phyloP scores from a whole-genome alignment of 2,888 invertebrate genomes.

The Phyllotreta cruciferae region DNA sequence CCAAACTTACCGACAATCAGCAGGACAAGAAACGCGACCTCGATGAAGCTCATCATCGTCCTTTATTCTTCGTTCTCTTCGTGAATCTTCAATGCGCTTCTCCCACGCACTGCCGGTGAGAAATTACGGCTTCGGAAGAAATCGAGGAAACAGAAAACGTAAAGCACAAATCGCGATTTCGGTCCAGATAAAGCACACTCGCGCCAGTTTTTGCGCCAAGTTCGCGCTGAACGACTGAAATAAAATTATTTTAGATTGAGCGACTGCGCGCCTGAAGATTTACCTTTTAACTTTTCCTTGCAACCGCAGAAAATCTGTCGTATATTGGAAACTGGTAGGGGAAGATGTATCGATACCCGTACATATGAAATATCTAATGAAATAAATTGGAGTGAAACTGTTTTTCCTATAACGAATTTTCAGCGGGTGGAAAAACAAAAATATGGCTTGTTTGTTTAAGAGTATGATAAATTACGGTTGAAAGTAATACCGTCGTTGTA shows the following conservation, averaged over 20 bases:
- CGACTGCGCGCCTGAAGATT: constrained; percentile 25
- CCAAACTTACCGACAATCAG: constrained; percentile 5
- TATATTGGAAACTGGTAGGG: neutral
- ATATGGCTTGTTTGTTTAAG: neutral
- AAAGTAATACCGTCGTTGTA: neutral
- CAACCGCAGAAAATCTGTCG: neutral
- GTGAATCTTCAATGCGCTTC: neutral
- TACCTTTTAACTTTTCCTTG: constrained; percentile 1
- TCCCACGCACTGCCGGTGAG: too few relatives aligned
- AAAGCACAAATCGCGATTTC: constrained; percentile 15
- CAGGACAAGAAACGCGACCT: constrained; percentile 7
- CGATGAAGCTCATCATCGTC: constrained; percentile 3
- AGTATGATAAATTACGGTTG: too few relatives aligned
- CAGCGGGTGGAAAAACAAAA: neutral
- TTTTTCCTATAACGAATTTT: too few relatives aligned
- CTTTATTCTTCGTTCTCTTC: too few relatives aligned
- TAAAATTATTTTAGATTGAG: constrained; percentile 33
- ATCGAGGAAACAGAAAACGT: neutral
- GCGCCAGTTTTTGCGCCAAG: constrained; percentile 22
- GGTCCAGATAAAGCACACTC: constrained; percentile 26
- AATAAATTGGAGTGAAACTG: too few relatives aligned
- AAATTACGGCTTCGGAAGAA: neutral
- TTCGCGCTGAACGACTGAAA: constrained; percentile 21
- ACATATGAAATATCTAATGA: neutral
- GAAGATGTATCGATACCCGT: neutral